Percentiles rank a stretch among this genome's conserved stretches.
Evolutionary conservation across 2,888 invertebrate species (phyloP).

Genomic region (Hydrotaea diabolus): DNA sequence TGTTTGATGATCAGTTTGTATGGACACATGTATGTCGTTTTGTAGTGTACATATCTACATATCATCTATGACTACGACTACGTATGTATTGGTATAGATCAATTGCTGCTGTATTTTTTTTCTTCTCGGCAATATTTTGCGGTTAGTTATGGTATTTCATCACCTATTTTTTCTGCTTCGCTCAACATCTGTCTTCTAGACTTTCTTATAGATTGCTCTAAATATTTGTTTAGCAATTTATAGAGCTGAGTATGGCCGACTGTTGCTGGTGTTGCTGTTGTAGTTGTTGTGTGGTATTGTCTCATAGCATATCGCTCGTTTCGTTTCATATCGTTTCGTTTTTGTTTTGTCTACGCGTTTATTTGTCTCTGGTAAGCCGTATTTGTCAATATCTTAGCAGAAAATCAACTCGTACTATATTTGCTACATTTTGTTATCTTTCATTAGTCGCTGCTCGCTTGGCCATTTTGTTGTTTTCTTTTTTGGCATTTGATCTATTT

Average conservation of each 20-base stretch:
- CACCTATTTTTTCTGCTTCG: slow-evolving; percentile 39
- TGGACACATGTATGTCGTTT: neutral
- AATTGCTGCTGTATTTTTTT: neutral
- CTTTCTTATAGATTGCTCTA: slow-evolving; percentile 58
- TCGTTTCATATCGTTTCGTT: slow-evolving; percentile 16
- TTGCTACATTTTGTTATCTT: slow-evolving; percentile 3
- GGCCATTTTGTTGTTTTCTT: neutral
- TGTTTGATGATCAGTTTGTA: neutral
- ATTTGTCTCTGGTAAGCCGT: slow-evolving; percentile 1
- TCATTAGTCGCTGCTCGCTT: neutral
- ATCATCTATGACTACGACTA: too few relatives aligned
- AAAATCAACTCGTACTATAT: neutral
- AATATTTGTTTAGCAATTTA: slow-evolving; percentile 55
- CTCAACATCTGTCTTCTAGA: slow-evolving; percentile 48
- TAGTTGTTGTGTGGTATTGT: too few relatives aligned
- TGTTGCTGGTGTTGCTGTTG: slow-evolving; percentile 11
- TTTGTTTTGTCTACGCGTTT: neutral
- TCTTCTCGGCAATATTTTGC: slow-evolving; percentile 24
- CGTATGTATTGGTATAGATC: slow-evolving; percentile 1
- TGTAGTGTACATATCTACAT: neutral
- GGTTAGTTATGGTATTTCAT: slow-evolving; percentile 45
- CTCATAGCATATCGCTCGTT: neutral
- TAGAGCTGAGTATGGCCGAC: slow-evolving; percentile 7
- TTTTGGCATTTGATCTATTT: slow-evolving; percentile 39
- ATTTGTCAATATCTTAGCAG: slow-evolving; percentile 9